Evolutionary conservation across 30 jellyfish, hydroid and myxozoan genomes (phyloP).

Genomic region (Aurelia sp.): DNA sequence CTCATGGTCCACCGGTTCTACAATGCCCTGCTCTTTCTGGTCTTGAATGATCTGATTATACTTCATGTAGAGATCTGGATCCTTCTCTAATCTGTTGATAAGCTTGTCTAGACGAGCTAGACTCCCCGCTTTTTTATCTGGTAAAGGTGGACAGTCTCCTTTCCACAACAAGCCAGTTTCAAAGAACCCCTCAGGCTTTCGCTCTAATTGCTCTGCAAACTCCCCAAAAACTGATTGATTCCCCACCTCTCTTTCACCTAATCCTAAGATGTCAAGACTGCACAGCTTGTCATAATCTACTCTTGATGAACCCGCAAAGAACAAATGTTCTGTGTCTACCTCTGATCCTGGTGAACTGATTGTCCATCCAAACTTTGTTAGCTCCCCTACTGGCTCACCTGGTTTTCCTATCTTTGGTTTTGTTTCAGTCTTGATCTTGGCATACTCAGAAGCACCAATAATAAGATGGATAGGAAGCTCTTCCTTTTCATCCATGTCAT

Average conservation of each 20-base stretch:
- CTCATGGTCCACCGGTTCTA: constrained; percentile 24
- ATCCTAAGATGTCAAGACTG: constrained; percentile 41
- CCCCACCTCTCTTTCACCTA: not conserved
- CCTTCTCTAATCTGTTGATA: constrained; percentile 40
- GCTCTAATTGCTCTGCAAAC: constrained; percentile 7
- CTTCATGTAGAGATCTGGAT: constrained; percentile 60
- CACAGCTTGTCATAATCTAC: constrained; percentile 25
- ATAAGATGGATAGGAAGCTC: constrained; percentile 69
- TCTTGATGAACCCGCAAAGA: constrained; percentile 1
- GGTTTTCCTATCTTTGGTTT: constrained; percentile 44
- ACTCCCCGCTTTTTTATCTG: constrained; percentile 67
- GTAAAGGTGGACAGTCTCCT: constrained; percentile 38
- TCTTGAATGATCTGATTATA: constrained; percentile 63
- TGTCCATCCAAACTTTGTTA: constrained; percentile 45
- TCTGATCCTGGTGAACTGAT: constrained; percentile 48
- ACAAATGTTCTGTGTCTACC: constrained; percentile 12
- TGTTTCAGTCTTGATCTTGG: constrained; percentile 29
- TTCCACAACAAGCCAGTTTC: constrained; percentile 81
- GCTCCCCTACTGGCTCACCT: constrained; percentile 58
- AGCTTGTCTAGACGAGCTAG: constrained; percentile 49
- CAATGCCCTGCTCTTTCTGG: too few relatives aligned
- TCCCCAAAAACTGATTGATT: constrained; percentile 5
- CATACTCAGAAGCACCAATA: constrained; percentile 51
- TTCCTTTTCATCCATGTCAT: constrained; percentile 29
- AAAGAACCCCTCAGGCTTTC: constrained; percentile 56